Base-by-base conservation (phyloP, 2,888 invertebrate species). In the Drosophila paranaensis region DNA sequence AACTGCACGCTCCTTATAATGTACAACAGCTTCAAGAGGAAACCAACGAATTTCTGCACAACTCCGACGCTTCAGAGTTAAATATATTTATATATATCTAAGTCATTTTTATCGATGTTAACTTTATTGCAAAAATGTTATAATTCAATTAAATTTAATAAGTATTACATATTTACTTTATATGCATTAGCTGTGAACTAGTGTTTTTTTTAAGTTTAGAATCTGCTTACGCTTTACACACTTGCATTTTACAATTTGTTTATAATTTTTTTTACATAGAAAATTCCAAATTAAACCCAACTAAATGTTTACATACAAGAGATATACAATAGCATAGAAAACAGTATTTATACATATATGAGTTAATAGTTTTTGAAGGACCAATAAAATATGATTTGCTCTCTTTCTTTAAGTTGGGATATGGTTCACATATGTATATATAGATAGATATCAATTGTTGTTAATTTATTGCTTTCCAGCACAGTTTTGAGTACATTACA, bases 61-160 rank as follows among this genome's bases (percentile, higher is more conserved):
- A 61, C 60, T 74, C 78, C 69, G 60, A 50, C 2, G 27, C 40
- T 27, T 57, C 39, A 72, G 45, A 45, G 50, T 55, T 61, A 30
- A 61, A 43, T 63, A 50, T 57, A 14, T 50, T 53, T 65, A 54
- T 40, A 40, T 63, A 62, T 65, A 30, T 27, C 13, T 54, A 60
- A 30, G 35, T 61, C 37, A 56, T 39, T 48, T 64, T 71, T 67
- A 51, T 78, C 77, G 73, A 77, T 77, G 75, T 81, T 74, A 86
- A 82, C 87, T 86, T 79, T 79, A 79, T 79, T 79, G 82, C 81
- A 77, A 86, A 82, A 88, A 79, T 53, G 60, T 67, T 88, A 82
- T 83, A 88, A 86, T 76, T 88, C 60, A 77, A 60, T 77, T 75
- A 39, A 64, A 73, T 71, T 74, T 71, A 57, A 66, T 71, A 55